Conservation (phyloP, 1,140 invertebrate genomes). For the Sminthurides bifidus region DNA sequence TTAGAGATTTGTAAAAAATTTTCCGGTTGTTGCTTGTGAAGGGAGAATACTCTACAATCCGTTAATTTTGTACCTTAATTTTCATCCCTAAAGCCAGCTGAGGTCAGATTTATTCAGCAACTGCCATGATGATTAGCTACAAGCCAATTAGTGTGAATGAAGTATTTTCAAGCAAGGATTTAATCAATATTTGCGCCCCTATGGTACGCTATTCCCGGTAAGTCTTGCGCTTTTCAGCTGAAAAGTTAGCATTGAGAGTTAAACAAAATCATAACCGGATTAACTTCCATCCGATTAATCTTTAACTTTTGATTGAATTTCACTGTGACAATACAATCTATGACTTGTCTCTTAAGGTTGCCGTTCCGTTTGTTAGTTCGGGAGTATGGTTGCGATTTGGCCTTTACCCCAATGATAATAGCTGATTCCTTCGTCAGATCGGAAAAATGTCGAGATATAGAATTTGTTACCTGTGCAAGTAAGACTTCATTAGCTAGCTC, state of each 20-base stretch:
- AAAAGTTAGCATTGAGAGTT: no score
- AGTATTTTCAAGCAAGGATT: conserved; percentile 50
- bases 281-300: no score
- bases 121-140: no score
- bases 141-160: no score
- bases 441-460: conserved; percentile 69
- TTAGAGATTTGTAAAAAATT: no score
- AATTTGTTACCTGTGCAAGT: conserved; percentile 68
- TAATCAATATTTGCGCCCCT: conserved; percentile 75
- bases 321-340: background rate
- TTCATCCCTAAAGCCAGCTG: no score
- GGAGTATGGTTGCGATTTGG: conserved; percentile 75
- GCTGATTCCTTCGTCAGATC: conserved; percentile 86
- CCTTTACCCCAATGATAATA: conserved; percentile 93
- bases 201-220: conserved; percentile 94
- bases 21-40: no score
- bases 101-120: no score
- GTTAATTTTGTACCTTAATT: no score
- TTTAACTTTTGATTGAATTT: background rate
- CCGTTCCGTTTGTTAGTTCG: conserved; percentile 71
- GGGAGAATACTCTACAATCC: no score
- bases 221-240: conserved; percentile 33
- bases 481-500: conserved; percentile 25
- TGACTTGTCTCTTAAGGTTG: conserved; percentile 45
- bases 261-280: no score